phyloP scores from a whole-genome alignment of 2,888 invertebrate species.

The Eremobia ochroleuca region DNA sequence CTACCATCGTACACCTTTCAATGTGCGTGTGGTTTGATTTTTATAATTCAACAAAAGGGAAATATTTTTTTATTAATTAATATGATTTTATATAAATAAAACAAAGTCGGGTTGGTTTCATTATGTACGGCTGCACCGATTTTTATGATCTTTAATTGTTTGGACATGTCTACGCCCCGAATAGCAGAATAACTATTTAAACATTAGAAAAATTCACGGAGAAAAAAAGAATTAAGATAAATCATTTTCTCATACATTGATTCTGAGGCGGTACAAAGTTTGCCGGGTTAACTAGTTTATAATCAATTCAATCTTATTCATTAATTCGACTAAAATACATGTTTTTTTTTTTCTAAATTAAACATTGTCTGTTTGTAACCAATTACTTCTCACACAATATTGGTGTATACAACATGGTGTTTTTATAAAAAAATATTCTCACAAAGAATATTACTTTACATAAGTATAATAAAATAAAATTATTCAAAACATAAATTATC shows the following conservation, averaged over 20 bases:
- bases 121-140: background rate
- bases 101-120: background rate
- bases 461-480: constrained; percentile 2
- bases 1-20: background rate
- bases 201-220: no score
- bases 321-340: background rate
- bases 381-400: background rate
- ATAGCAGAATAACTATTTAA: no score
- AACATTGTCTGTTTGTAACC: no score
- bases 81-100: background rate
- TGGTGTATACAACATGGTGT: no score
- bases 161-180: background rate
- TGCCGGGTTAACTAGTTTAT: no score
- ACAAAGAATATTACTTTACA: constrained; percentile 4
- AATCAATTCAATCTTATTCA: background rate
- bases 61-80: background rate
- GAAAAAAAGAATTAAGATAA: no score
- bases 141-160: background rate
- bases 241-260: no score
- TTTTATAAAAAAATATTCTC: background rate
- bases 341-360: background rate
- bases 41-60: background rate
- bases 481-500: constrained; percentile 34
- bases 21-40: background rate
- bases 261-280: background rate